Percentiles rank a stretch among this genome's conserved stretches.
Conservation (phyloP, 2,888 invertebrate species). For the Lasioglossum morio region DNA sequence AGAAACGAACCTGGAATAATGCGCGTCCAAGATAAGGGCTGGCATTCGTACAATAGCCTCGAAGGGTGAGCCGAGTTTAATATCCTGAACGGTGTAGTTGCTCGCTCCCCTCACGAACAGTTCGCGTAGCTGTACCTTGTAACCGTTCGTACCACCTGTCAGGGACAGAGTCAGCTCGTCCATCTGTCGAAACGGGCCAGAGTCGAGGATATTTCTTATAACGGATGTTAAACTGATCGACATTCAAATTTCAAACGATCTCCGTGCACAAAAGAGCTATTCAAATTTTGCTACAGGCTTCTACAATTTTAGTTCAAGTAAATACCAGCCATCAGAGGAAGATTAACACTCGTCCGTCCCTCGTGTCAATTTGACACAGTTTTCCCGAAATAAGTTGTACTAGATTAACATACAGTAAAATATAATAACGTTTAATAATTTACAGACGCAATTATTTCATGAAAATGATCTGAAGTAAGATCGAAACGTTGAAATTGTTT, state of each 20-base stretch:
- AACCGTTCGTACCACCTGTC: constrained; percentile 85
- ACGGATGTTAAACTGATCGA: neutral
- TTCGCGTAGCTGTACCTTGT: constrained; percentile 85
- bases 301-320: neutral
- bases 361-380: no score
- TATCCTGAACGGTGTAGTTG: constrained; percentile 85
- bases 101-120: constrained; percentile 85
- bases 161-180: constrained; percentile 86
- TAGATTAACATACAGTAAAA: no score
- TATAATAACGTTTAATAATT: no score
- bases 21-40: constrained; percentile 88
- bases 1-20: constrained; percentile 85
- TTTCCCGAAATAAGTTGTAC: no score
- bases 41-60: constrained; percentile 88
- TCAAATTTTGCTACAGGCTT: neutral
- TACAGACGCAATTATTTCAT: no score
- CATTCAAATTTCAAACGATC: neutral
- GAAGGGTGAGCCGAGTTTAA: constrained; percentile 88
- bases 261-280: neutral
- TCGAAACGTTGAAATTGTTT: no score
- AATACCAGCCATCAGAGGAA: neutral
- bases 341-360: neutral
- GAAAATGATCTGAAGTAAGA: no score
- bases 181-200: constrained; percentile 78
- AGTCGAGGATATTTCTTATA: constrained; percentile 2